phyloP scores from a whole-genome alignment of 2,113 vertebrate genomes.

The Seriola aureovittata region DNA sequence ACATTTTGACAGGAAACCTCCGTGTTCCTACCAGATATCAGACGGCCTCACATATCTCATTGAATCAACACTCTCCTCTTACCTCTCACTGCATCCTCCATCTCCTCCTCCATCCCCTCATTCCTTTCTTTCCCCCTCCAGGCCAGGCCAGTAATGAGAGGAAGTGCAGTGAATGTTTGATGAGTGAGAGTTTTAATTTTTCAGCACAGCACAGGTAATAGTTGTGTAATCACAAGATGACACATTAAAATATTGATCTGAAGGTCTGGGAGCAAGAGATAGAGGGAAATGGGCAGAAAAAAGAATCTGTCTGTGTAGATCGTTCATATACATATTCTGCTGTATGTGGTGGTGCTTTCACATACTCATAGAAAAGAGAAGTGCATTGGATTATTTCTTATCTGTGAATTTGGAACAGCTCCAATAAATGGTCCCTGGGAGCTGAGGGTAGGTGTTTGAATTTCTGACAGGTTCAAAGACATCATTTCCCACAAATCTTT shows the following conservation, averaged over 20 bases:
- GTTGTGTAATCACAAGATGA: conserved; percentile 46
- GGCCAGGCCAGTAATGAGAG: conserved; percentile 19
- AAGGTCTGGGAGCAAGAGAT: conserved; percentile 1
- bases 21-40: too few relatives aligned
- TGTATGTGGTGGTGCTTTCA: neutral
- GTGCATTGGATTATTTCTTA: neutral
- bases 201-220: conserved; percentile 32
- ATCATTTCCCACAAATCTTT: neutral
- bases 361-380: neutral
- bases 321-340: neutral
- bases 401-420: neutral
- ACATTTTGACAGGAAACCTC: too few relatives aligned
- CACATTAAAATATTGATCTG: conserved; percentile 55
- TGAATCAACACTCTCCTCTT: neutral
- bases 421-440: neutral
- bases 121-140: neutral
- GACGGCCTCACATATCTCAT: neutral
- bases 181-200: conserved; percentile 45
- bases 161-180: conserved; percentile 33
- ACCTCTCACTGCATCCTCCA: neutral
- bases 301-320: neutral
- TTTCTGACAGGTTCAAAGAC: neutral
- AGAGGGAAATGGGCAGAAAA: neutral
- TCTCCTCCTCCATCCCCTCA: neutral
- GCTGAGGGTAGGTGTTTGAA: neutral